These are phyloP conservation scores for Anthopleura xanthogrammica DNA, from an alignment of 92 coral and sea anemone species.

Conservation along the genomic window DNA sequence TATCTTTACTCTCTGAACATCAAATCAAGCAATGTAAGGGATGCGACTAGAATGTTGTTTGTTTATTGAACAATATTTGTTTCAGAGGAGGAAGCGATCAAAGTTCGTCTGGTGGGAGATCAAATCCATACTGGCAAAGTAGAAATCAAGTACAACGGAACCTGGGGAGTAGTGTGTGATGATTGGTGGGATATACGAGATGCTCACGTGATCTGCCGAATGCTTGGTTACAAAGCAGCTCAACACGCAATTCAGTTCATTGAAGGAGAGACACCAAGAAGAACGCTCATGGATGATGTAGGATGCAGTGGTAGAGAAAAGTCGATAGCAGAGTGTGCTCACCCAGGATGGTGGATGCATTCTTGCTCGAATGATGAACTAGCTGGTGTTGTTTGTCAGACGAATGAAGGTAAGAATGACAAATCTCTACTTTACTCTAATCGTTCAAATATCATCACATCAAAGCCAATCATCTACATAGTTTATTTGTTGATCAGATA, in stretches of 20 bases:
- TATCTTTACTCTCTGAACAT: too few relatives aligned
- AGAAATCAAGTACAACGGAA: neutral
- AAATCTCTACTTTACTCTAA: neutral
- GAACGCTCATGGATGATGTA: neutral
- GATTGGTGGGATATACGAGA: neutral
- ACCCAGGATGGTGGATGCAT: neutral
- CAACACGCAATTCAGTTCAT: neutral
- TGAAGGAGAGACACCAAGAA: neutral
- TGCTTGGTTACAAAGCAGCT: slow-evolving; percentile 15
- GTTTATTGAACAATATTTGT: neutral
- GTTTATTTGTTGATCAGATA: neutral
- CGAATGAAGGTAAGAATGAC: neutral
- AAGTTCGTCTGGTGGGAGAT: slow-evolving; percentile 3
- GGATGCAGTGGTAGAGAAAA: slow-evolving; percentile 7
- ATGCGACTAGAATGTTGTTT: neutral
- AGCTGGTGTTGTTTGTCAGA: neutral
- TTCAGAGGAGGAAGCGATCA: slow-evolving; percentile 6
- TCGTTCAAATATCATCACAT: neutral
- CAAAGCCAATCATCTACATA: neutral
- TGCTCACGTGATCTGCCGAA: slow-evolving; percentile 9
- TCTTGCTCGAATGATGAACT: too few relatives aligned
- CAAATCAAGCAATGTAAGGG: neutral
- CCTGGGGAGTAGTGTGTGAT: neutral
- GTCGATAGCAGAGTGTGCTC: neutral
- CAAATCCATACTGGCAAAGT: slow-evolving; percentile 3